phyloP scores from a whole-genome alignment of 2,797 vertebrate species.

The Lepilemur ruficaudatus region DNA sequence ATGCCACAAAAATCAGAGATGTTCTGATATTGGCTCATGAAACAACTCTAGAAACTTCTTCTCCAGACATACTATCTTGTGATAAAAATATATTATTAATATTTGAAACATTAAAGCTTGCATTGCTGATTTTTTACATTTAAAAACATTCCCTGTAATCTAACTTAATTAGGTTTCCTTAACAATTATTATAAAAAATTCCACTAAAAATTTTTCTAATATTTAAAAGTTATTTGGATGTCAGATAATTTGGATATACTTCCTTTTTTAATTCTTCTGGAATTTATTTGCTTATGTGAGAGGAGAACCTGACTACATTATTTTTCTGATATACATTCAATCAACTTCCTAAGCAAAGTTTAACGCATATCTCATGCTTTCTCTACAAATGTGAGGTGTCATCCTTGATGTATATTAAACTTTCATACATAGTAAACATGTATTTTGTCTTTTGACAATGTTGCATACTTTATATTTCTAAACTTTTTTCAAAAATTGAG shows the following conservation, averaged over 20 bases:
- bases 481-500: background rate
- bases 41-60: background rate
- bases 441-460: background rate
- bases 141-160: background rate
- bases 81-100: background rate
- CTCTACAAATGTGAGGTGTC: background rate
- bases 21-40: background rate
- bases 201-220: background rate
- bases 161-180: background rate
- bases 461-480: background rate
- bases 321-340: background rate
- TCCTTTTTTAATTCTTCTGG: background rate
- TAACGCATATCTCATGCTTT: background rate
- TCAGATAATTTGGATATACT: background rate
- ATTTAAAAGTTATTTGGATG: background rate
- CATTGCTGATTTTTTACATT: background rate
- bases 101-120: background rate
- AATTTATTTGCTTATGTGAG: background rate
- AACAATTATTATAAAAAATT: background rate
- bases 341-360: background rate
- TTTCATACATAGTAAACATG: background rate
- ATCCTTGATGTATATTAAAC: background rate
- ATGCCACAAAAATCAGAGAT: background rate
- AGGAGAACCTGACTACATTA: background rate
- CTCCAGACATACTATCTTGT: background rate